Evolutionary conservation across 2,113 vertebrate genomes (phyloP).

Genomic region (Podocnemis expansa): DNA sequence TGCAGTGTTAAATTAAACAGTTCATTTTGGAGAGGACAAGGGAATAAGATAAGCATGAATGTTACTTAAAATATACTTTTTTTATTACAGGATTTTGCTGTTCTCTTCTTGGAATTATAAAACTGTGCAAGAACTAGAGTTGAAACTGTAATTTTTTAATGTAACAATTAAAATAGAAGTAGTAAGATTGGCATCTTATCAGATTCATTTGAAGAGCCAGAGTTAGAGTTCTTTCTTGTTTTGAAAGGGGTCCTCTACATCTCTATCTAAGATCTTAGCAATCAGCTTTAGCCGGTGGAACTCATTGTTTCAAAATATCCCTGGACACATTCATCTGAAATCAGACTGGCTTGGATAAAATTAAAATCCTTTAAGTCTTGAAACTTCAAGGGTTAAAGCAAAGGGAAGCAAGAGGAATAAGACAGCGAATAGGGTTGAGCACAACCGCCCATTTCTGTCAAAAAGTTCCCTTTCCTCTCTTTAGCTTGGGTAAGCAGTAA

Average conservation of each 20-base stretch:
- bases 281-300: neutral
- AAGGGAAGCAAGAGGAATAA: neutral
- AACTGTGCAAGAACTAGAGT: neutral
- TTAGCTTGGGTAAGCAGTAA: neutral
- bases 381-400: neutral
- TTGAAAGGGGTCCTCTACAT: neutral
- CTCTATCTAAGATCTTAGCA: neutral
- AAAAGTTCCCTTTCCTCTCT: neutral
- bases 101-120: neutral
- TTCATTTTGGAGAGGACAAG: slow-evolving; percentile 46
- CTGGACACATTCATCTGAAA: neutral
- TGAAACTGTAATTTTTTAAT: neutral
- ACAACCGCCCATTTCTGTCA: no score
- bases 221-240: neutral
- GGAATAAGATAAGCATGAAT: slow-evolving; percentile 22
- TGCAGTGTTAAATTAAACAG: neutral
- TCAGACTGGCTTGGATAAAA: neutral
- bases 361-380: neutral
- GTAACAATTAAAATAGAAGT: neutral
- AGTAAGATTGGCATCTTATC: neutral
- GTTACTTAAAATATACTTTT: neutral
- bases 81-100: neutral
- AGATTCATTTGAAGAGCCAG: neutral
- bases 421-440: neutral
- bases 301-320: neutral